Base-by-base conservation (phyloP, 37 sponge, comb jelly and placozoan genomes). In the Diacarnus erythraeanus region DNA sequence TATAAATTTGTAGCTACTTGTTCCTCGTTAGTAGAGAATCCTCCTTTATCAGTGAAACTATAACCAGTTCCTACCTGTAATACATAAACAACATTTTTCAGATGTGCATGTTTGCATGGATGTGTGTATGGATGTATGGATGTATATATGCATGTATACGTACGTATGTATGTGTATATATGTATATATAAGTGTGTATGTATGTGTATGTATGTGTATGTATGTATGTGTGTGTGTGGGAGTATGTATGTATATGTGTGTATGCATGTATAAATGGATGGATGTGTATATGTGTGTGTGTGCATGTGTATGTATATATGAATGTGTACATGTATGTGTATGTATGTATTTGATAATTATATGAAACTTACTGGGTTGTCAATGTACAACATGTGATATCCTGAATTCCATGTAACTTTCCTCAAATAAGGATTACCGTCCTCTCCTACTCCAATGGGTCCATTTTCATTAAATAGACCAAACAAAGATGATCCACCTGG, bases 401-500 rank as follows among this genome's bases (percentile, higher is more conserved):
- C 59, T 6, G 63, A 35, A 68, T 94, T 94, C 94, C 94, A 94
- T 18, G 88, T 90, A 20, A 94, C 69, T 12, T 76, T 69, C 12
- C 84, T 74, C 1, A 2, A 43, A 26, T 54, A 17, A 10, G 78
- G 87, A 77, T 75, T 76, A 3, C 84, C 87, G 25, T 77, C 34
- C 47, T 54, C 9, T 67, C 86, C 90, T 17, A 92, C 86, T 3
- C 47, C 65, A 27, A 96, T 41, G 0, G 96, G 96, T 38, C 96
- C 96, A 44, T 92, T 89, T 77, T 96, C 96, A 77, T 64, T 74
- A 64, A 96, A 96, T 12, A 96, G 70, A 17, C 91, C 96, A 58
- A 89, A 96, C 29, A 96, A 76, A 10, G 96, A 96, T 20, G 96
- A 87, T 10, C 84, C 93, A 25, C 96, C 96, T 34, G 96, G 96